Evolutionary conservation across 1,140 invertebrate species (phyloP).

Genomic region (Drosophila willistoni): DNA sequence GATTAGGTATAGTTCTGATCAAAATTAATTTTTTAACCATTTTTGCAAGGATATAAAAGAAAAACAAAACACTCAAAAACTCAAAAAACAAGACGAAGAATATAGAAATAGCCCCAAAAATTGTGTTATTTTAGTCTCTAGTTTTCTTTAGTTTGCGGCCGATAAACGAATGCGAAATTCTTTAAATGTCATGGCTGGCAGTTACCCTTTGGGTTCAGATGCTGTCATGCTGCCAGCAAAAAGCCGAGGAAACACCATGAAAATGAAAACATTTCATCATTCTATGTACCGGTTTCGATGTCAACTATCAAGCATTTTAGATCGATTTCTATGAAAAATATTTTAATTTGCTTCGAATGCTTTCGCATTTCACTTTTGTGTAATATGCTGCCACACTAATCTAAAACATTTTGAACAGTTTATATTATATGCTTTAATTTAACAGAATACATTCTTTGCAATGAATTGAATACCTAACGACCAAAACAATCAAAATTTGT

Average conservation of each 20-base stretch:
- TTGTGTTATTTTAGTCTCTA: constrained; percentile 28
- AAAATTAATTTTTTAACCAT: too few relatives aligned
- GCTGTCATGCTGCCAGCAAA: constrained; percentile 26
- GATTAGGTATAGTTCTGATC: too few relatives aligned
- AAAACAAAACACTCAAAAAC: constrained; percentile 41
- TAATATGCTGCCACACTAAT: constrained; percentile 4
- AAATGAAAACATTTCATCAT: not conserved
- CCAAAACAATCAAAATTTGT: too few relatives aligned
- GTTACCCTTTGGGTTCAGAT: constrained; percentile 63
- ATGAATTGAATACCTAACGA: too few relatives aligned
- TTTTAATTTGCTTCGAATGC: not conserved
- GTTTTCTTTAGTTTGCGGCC: constrained; percentile 10
- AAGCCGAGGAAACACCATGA: constrained; percentile 21
- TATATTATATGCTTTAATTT: too few relatives aligned
- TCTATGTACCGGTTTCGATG: too few relatives aligned
- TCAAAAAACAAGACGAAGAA: constrained; percentile 46
- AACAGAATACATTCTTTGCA: too few relatives aligned
- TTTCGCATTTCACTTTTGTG: not conserved
- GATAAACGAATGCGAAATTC: constrained; percentile 71
- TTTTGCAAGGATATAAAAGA: not conserved
- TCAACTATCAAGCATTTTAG: too few relatives aligned
- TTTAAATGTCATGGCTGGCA: constrained; percentile 75
- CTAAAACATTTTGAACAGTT: too few relatives aligned
- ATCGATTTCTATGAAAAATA: too few relatives aligned
- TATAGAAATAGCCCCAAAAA: constrained; percentile 51